Base-by-base conservation (phyloP, 2,113 vertebrate genomes). In the Delphinus delphis region DNA sequence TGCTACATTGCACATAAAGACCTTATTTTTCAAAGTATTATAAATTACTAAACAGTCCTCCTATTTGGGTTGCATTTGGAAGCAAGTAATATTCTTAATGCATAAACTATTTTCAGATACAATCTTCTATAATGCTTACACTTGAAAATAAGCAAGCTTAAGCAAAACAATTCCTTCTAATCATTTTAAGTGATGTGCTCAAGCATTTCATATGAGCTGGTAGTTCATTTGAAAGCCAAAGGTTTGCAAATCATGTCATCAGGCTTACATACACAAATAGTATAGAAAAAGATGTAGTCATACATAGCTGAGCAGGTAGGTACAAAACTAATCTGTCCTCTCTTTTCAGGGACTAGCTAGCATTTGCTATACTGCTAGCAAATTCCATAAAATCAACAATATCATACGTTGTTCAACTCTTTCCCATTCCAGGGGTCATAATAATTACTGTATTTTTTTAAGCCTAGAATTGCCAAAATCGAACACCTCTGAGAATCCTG, bases 1-100 rank as follows among this genome's bases (percentile, higher is more conserved):
- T 86, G 82, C 93, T 85, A 68, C 71, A 95, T 9, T 88, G 26
- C 65, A 93, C 62, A 97, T 0, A 71, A 97, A 97, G 93, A 25
- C 76, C 80, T 96, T 91, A 82, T 92, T 70, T 98, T 97, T 98
- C 97, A 96, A 94, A 98, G 53, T 60, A 97, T 84, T 85, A 93
- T 91, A 98, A 96, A 86, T 95, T 91, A 94, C 23, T 81, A 98
- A 98, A 96, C 92, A 98, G 74, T 87, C 92, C 95, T 97, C 97
- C 93, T 95, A 63, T 97, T 98, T 98, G 94, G 81, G 71, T 96
- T 98, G 84, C 76, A 38, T 85, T 97, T 97, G 28, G 33, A 93
- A 96, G 36, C 20, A 87, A 98, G 90, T 33, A 91, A 97, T 96
- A 96, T 79, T 90, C 84, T 95, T 95, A 96, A 93, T 87, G 67